These are phyloP conservation scores for Drosophila suzukii DNA, from an alignment of 1,140 invertebrate species.

Conservation along the genomic window DNA sequence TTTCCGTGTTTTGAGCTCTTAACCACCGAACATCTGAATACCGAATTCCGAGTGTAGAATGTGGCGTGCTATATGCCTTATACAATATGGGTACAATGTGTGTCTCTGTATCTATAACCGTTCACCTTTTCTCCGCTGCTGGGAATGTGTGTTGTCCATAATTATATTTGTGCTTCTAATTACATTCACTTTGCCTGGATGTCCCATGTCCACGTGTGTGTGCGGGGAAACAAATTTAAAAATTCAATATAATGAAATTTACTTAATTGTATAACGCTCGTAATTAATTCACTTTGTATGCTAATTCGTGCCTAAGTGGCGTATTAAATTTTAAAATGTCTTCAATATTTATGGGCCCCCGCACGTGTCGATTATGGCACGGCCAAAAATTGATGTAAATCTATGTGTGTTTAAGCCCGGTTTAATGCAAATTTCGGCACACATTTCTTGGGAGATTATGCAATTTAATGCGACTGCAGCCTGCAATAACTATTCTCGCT, in stretches of 20 bases:
- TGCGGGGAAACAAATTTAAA: slow-evolving; percentile 73
- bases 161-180: slow-evolving; percentile 81
- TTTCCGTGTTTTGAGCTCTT: slow-evolving; percentile 42
- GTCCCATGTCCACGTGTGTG: slow-evolving; percentile 4
- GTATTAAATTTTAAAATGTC: slow-evolving; percentile 82
- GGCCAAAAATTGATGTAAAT: slow-evolving; percentile 52
- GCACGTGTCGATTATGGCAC: slow-evolving; percentile 79
- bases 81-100: background rate
- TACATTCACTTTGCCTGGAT: slow-evolving; percentile 55
- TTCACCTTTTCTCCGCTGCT: slow-evolving; percentile 38
- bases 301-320: slow-evolving; percentile 81
- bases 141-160: slow-evolving; percentile 45
- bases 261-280: slow-evolving; percentile 81
- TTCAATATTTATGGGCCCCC: slow-evolving; percentile 75
- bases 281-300: slow-evolving; percentile 83
- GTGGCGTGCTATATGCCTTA: slow-evolving; percentile 17
- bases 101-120: slow-evolving; percentile 33
- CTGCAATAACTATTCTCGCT: slow-evolving; percentile 22
- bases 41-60: slow-evolving; percentile 12
- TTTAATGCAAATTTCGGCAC: slow-evolving; percentile 68
- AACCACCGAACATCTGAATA: slow-evolving; percentile 34
- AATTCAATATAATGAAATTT: slow-evolving; percentile 83
- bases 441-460: slow-evolving; percentile 53
- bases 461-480: slow-evolving; percentile 14
- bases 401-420: slow-evolving; percentile 48